A percentile compares a stretch with the other conserved stretches of the same genome.
phyloP scores from a whole-genome alignment of 2,113 vertebrate genomes.

The Phalacrocorax brasilianus region DNA sequence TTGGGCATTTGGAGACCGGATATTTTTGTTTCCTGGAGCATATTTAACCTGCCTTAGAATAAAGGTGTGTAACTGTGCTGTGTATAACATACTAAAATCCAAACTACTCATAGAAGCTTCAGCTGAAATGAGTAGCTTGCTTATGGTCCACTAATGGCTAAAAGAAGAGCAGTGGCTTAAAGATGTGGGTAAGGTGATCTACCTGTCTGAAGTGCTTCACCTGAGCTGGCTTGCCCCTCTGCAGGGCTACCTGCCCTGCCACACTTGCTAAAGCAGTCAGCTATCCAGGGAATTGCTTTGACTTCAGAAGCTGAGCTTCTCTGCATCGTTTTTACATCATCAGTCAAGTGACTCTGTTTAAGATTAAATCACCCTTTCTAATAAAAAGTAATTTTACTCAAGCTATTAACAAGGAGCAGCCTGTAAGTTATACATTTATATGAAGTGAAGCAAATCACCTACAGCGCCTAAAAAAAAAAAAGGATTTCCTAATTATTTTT shows the following conservation, averaged over 20 bases:
- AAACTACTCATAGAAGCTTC: neutral
- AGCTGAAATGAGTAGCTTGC: neutral
- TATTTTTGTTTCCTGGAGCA: neutral
- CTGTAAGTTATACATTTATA: neutral
- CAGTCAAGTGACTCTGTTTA: neutral
- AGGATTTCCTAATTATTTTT: slow-evolving; percentile 4
- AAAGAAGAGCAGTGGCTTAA: neutral
- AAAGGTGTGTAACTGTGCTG: neutral
- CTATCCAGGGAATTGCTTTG: neutral
- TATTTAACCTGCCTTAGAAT: neutral
- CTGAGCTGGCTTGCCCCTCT: neutral
- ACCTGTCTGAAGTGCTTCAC: neutral
- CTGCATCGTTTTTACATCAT: neutral
- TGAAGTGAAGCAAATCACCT: neutral
- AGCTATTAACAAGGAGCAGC: neutral
- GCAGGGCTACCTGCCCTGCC: neutral
- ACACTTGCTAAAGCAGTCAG: neutral
- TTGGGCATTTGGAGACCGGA: neutral
- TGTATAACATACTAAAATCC: neutral
- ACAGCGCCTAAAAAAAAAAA: neutral
- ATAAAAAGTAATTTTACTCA: neutral
- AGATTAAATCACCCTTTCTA: neutral
- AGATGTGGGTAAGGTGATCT: neutral
- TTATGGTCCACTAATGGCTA: neutral
- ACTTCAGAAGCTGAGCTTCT: neutral